Evolutionary conservation across 2,888 invertebrate genomes (phyloP).

Genomic region (Scaptomyza cyrtandrae): DNA sequence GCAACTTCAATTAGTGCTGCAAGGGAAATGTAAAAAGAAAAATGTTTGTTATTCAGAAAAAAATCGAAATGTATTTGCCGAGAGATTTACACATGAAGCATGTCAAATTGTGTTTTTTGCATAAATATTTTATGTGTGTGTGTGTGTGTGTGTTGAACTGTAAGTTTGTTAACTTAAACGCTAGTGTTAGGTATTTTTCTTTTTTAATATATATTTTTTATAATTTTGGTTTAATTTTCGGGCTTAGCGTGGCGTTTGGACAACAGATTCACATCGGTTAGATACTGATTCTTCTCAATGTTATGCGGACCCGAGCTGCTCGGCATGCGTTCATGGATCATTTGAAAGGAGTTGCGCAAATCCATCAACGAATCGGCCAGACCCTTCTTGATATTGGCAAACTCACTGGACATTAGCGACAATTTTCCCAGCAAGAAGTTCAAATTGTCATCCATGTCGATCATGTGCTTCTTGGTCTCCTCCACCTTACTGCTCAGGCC

Average conservation of each 20-base stretch:
- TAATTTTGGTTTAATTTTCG: constrained; percentile 30
- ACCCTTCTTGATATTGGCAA: constrained; percentile 91
- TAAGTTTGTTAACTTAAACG: constrained; percentile 27
- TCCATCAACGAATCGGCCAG: constrained; percentile 90
- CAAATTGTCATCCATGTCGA: constrained; percentile 91
- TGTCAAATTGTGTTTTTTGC: constrained; percentile 32
- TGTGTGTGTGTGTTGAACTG: constrained; percentile 5
- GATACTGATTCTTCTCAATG: constrained; percentile 84
- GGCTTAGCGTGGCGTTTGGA: constrained; percentile 75
- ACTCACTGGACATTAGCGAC: constrained; percentile 93
- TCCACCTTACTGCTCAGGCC: constrained; percentile 92
- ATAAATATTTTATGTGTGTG: constrained; percentile 47
- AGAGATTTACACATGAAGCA: constrained; percentile 30
- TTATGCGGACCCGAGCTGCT: constrained; percentile 87
- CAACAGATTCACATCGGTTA: constrained; percentile 81
- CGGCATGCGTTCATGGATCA: constrained; percentile 86
- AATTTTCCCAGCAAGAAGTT: constrained; percentile 92
- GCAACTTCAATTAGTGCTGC: constrained; percentile 7
- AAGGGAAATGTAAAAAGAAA: constrained; percentile 33
- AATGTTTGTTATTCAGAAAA: constrained; percentile 44
- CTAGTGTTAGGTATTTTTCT: constrained; percentile 56
- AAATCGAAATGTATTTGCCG: constrained; percentile 61
- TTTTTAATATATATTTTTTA: constrained; percentile 22
- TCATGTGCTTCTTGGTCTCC: constrained; percentile 90
- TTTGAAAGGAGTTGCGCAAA: constrained; percentile 88